Evolutionary conservation across 2,113 vertebrate genomes (phyloP), one percentile per base, ranked within the genome.

Genomic region (Bungarus multicinctus): DNA sequence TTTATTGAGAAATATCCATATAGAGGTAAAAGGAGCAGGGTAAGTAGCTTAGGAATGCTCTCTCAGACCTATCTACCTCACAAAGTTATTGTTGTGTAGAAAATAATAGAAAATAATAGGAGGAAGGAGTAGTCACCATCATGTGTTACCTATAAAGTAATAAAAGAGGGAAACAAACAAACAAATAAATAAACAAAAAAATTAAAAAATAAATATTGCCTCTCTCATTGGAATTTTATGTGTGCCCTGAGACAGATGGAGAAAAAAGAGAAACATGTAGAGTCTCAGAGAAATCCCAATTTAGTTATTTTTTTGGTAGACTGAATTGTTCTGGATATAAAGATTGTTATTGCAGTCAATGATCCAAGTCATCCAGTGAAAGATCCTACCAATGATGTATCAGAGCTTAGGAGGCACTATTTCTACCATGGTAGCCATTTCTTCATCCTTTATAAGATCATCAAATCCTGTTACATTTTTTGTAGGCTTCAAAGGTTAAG

Each of bases 401-500:
- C 27, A 64, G 3, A 64, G 27, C 10, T 64, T 27, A 64, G 60
- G 60, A 39, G 5, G 5, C 16, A 6, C n/a, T 2, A 81, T 81
- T 81, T 81, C 69, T 39, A 81, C 20, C 7, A 81, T 43, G 34
- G 34, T 81, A 81, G 34, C 18, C 74, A 43, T 81, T 43, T 90
- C 20, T 69, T 85, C 90, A 90, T 34, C 30, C 90, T 81, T 39
- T n/a, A 47, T 45, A 52, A 91, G 11, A 81, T 69, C 34, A 74
- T 89, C 60, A 55, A 39, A 25, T 9, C n/a, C 20, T 93, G 30
- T 43, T 69, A 95, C 30, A 87, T 91, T 91, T 93, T 93, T 92
- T 6, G 60, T 45, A 90, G 57, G 91, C 45, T 91, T 60, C 64
- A 55, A 92, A 94, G 93, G 91, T 54, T 91, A 39, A 93, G 45